Base-by-base conservation (phyloP, 2,797 vertebrate species). In the Tolypeutes matacus region DNA sequence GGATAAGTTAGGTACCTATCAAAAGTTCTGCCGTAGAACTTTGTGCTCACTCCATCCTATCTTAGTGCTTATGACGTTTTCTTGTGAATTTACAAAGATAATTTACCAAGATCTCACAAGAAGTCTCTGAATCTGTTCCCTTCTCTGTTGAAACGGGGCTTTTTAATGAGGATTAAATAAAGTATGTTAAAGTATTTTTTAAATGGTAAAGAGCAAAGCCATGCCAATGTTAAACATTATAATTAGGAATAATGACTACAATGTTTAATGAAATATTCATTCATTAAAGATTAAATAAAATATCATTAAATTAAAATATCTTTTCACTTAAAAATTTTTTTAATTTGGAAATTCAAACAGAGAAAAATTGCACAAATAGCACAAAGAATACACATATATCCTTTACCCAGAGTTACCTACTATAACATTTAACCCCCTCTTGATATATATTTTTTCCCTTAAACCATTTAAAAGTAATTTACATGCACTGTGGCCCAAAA, bases 311-410 rank as follows among this genome's bases (percentile, higher is more conserved):
- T 65, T 78, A 69, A 89, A 92, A 65, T 85, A 49, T 84, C 89
- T 51, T 56, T 88, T 67, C 25, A 65, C 51, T 64, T 85, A 5
- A 75, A 56, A 67, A 25, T 42, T 31, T 75, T 75, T 20, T 69
- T 69, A 77, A 46, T 29, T 87, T 73, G 36, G 20, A 95, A 69
- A 83, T 53, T 80, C 34, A 85, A 82, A 87, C 91, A 27, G 76
- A 91, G 84, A 67, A 93, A 49, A 82, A 6, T 77, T 72, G 7
- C 29, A 11, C 46, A 46, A 46, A 46, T 39, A 39, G 46, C 46
- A 46, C 46, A 46, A 46, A 46, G 8, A 46, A 46, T 53, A 3
- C n/a, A 39, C 65, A 34, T 34, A n/a, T 23, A 70, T 3, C 36
- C 34, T 23, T 34, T 56, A 39, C 49, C 46, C 46, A 46, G 46